A percentile compares a stretch with the other conserved stretches of the same genome.
phyloP scores from a whole-genome alignment of 2,113 vertebrate species.

The Peromyscus polionotus region DNA sequence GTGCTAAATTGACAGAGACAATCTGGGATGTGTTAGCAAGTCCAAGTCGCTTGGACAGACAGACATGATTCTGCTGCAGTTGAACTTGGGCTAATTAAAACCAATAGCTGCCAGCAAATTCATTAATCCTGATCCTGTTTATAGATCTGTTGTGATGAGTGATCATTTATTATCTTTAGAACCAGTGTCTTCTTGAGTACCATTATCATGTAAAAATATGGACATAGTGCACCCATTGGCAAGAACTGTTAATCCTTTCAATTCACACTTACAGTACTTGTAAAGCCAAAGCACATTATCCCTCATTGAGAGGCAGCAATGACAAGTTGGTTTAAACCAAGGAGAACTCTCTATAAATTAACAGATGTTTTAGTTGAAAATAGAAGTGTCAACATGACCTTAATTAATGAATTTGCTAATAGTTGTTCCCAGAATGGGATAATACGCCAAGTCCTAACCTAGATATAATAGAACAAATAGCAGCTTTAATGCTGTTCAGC shows the following conservation, averaged over 20 bases:
- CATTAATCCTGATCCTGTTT: constrained; percentile 77
- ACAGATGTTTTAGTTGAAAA: constrained; percentile 77
- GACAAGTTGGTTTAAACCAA: constrained; percentile 74
- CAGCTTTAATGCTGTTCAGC: constrained; percentile 18
- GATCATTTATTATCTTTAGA: constrained; percentile 77
- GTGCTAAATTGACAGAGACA: constrained; percentile 32
- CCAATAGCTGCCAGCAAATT: constrained; percentile 70
- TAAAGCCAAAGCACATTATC: constrained; percentile 67
- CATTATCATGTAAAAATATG: constrained; percentile 76
- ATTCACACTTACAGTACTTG: constrained; percentile 68
- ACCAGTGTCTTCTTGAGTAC: constrained; percentile 54
- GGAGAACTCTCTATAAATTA: constrained; percentile 76
- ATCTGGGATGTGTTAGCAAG: constrained; percentile 35
- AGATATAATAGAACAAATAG: constrained; percentile 32
- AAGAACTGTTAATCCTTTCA: constrained; percentile 76
- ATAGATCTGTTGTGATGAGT: constrained; percentile 71
- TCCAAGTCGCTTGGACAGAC: constrained; percentile 56
- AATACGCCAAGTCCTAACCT: constrained; percentile 41
- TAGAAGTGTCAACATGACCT: constrained; percentile 70
- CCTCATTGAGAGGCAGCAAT: constrained; percentile 56
- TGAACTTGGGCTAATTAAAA: constrained; percentile 78
- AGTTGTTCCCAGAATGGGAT: constrained; percentile 60
- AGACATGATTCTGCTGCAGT: constrained; percentile 65
- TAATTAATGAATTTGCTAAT: constrained; percentile 79
- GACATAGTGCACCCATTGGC: constrained; percentile 59